Evolutionary conservation across 1,140 invertebrate species (phyloP).

Genomic region (Brachionus paranguensis): DNA sequence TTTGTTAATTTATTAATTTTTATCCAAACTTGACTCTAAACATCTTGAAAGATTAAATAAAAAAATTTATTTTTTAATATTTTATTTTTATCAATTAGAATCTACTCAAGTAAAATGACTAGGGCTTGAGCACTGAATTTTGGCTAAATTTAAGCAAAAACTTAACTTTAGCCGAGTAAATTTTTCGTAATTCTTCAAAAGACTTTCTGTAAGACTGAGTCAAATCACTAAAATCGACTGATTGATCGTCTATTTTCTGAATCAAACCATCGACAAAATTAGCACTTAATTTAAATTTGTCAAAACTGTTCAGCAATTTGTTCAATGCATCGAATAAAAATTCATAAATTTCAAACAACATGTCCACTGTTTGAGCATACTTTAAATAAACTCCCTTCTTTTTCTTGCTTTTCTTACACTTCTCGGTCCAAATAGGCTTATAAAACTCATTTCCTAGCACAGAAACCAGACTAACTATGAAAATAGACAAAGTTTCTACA

Average conservation of each 20-base stretch:
- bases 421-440: neutral
- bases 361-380: neutral
- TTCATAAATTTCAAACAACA: neutral
- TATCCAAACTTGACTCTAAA: too few species aligned
- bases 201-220: neutral
- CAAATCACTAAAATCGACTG: neutral
- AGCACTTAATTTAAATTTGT: neutral
- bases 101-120: neutral
- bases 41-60: neutral
- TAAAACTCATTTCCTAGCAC: neutral
- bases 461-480: neutral
- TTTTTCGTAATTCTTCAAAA: neutral
- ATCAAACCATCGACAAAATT: neutral
- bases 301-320: neutral
- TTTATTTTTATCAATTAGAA: neutral
- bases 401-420: constrained; percentile 18
- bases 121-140: neutral
- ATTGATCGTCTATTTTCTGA: neutral
- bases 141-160: constrained; percentile 10
- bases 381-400: constrained; percentile 22
- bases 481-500: neutral
- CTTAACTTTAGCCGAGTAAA: neutral
- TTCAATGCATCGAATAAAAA: neutral
- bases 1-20: too few species aligned
- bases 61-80: neutral